Evolutionary conservation across 2,888 invertebrate species (phyloP).

Genomic region (Dicyrtomina minuta): DNA sequence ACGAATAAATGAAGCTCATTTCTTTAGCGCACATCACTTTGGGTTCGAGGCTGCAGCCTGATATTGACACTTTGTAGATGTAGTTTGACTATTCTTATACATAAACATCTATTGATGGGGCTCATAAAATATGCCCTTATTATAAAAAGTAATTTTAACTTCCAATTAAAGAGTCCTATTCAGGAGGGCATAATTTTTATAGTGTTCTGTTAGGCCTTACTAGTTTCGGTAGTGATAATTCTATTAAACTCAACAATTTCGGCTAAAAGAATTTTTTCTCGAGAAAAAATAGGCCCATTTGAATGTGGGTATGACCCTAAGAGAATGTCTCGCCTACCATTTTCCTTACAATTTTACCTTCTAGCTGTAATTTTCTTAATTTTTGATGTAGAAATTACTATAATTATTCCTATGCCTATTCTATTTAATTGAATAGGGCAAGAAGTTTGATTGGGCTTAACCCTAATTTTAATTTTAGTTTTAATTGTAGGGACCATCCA

Average conservation of each 20-base stretch:
- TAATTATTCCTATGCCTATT: slow-evolving; percentile 65
- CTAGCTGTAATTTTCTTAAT: slow-evolving; percentile 71
- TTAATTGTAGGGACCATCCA: slow-evolving; percentile 61
- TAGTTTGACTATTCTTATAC: slow-evolving; percentile 66
- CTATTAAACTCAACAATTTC: slow-evolving; percentile 54
- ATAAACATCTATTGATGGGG: slow-evolving; percentile 71
- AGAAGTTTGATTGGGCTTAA: slow-evolving; percentile 43
- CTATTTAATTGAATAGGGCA: slow-evolving; percentile 55
- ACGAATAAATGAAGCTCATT: slow-evolving; percentile 61
- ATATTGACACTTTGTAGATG: slow-evolving; percentile 71
- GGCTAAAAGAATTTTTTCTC: slow-evolving; percentile 64
- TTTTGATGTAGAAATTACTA: slow-evolving; percentile 71
- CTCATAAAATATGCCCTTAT: slow-evolving; percentile 65
- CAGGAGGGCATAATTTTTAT: slow-evolving; percentile 65
- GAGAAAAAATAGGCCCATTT: slow-evolving; percentile 68
- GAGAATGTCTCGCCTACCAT: slow-evolving; percentile 60
- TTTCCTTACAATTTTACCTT: slow-evolving; percentile 67
- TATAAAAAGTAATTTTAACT: slow-evolving; percentile 70
- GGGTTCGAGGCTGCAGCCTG: slow-evolving; percentile 68
- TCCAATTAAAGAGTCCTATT: slow-evolving; percentile 69
- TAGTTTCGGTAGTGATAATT: slow-evolving; percentile 57
- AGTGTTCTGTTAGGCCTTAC: slow-evolving; percentile 53
- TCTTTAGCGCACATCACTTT: slow-evolving; percentile 63
- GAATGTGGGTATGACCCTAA: slow-evolving; percentile 66
- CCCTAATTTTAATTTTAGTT: slow-evolving; percentile 60